These are phyloP conservation scores for Monochamus saltuarius DNA, from an alignment of 1,140 invertebrate genomes.

Conservation along the genomic window DNA sequence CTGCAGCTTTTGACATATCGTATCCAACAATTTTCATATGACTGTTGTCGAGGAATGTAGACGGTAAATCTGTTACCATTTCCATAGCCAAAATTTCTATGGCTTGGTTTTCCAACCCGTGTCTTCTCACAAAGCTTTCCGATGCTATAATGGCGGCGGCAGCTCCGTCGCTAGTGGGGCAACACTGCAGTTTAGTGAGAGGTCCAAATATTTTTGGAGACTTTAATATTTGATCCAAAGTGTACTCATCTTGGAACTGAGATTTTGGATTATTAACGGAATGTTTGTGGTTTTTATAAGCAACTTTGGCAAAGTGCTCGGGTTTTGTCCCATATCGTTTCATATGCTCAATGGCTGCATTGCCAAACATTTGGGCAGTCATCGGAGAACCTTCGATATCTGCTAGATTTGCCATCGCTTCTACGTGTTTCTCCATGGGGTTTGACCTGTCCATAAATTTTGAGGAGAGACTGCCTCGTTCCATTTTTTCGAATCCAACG, in stretches of 20 bases:
- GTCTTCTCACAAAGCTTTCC: constrained; percentile 83
- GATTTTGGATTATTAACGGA: constrained; percentile 95
- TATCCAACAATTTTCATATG: constrained; percentile 91
- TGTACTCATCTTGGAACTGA: constrained; percentile 89
- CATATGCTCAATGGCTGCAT: constrained; percentile 96
- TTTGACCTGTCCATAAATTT: constrained; percentile 87
- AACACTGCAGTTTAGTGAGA: constrained; percentile 94
- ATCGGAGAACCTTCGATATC: constrained; percentile 81
- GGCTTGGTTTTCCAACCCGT: constrained; percentile 80
- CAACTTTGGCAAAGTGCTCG: constrained; percentile 96
- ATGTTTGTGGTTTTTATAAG: constrained; percentile 96
- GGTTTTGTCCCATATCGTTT: constrained; percentile 92
- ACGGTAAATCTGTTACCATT: constrained; percentile 89
- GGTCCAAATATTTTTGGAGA: constrained; percentile 86
- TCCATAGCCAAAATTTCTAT: constrained; percentile 96
- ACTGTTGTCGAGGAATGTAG: constrained; percentile 82
- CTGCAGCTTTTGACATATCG: constrained; percentile 91
- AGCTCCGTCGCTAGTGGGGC: constrained; percentile 95
- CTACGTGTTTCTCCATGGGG: constrained; percentile 91
- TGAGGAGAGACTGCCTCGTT: constrained; percentile 80
- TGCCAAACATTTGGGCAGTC: constrained; percentile 95
- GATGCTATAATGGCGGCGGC: constrained; percentile 89
- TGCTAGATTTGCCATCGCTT: constrained; percentile 78
- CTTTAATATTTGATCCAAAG: constrained; percentile 82
- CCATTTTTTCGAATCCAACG: constrained; percentile 98